phyloP scores from a whole-genome alignment of 2,113 vertebrate species.

The Pavo muticus region DNA sequence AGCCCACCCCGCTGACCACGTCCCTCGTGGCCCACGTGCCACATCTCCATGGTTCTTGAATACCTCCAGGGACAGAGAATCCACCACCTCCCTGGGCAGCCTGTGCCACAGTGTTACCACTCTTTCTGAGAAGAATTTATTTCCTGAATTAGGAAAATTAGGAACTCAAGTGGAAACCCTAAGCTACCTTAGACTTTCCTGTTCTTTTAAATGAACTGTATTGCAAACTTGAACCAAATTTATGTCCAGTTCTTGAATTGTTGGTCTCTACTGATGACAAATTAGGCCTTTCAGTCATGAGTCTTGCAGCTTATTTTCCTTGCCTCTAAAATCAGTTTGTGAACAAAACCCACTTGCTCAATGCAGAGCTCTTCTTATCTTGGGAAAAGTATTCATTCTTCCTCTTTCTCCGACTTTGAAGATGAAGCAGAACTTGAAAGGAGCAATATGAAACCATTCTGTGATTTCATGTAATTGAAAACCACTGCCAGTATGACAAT shows the following conservation, averaged over 20 bases:
- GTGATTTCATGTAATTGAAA: conserved; percentile 24
- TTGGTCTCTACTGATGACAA: neutral
- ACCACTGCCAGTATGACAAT: conserved; percentile 1
- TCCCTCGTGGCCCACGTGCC: too few relatives aligned
- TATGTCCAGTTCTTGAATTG: neutral
- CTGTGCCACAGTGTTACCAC: too few relatives aligned
- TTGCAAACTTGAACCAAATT: neutral
- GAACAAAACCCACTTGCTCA: neutral
- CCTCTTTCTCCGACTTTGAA: neutral
- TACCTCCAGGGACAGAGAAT: too few relatives aligned
- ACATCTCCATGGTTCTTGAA: too few relatives aligned
- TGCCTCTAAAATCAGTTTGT: neutral
- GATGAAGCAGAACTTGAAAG: neutral
- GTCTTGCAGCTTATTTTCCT: neutral
- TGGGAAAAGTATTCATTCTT: neutral
- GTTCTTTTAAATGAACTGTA: neutral
- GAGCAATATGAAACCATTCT: neutral
- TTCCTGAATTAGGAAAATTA: too few relatives aligned
- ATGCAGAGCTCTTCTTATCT: neutral
- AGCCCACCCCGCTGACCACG: too few relatives aligned
- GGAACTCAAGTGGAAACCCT: neutral
- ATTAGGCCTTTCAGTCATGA: neutral
- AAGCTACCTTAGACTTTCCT: neutral
- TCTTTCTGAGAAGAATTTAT: too few relatives aligned
- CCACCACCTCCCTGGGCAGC: too few relatives aligned